phyloP scores from a whole-genome alignment of 2,888 invertebrate species.

The Dryocosmus kuriphilus region DNA sequence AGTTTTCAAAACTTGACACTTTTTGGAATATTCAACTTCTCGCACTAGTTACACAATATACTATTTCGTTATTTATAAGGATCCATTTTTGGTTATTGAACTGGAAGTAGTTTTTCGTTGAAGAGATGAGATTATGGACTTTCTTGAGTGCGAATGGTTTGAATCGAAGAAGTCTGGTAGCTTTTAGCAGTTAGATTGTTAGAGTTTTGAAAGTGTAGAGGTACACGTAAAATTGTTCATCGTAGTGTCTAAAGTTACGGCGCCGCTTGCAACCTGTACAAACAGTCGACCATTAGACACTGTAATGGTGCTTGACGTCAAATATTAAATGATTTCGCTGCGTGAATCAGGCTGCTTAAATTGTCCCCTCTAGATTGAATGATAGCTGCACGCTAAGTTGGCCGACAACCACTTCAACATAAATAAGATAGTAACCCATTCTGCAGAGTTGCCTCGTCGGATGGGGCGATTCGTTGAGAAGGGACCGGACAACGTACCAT shows the following conservation, averaged over 20 bases:
- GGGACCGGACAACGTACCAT: constrained; percentile 18
- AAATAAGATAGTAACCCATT: constrained; percentile 69
- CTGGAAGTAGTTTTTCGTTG: neutral
- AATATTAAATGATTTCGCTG: constrained; percentile 74
- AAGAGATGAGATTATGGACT: neutral
- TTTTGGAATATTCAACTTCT: no score
- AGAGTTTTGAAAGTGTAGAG: constrained; percentile 11
- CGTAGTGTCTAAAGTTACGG: neutral
- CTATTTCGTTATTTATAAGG: neutral
- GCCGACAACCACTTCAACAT: constrained; percentile 73
- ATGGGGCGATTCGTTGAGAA: constrained; percentile 37
- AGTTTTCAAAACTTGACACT: no score
- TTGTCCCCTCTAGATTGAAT: constrained; percentile 72
- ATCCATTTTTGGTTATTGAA: neutral
- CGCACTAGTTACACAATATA: no score
- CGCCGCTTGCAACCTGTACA: constrained; percentile 62
- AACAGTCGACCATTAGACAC: constrained; percentile 70
- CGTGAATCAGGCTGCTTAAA: constrained; percentile 73
- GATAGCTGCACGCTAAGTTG: constrained; percentile 72
- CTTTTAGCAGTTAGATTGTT: neutral
- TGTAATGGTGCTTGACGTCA: constrained; percentile 73
- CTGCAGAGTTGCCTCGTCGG: constrained; percentile 38
- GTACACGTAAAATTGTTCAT: neutral
- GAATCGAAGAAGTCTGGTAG: neutral
- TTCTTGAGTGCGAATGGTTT: neutral